Base-by-base conservation (phyloP, 2,888 invertebrate genomes). In the Lasioglossum pauxillum region DNA sequence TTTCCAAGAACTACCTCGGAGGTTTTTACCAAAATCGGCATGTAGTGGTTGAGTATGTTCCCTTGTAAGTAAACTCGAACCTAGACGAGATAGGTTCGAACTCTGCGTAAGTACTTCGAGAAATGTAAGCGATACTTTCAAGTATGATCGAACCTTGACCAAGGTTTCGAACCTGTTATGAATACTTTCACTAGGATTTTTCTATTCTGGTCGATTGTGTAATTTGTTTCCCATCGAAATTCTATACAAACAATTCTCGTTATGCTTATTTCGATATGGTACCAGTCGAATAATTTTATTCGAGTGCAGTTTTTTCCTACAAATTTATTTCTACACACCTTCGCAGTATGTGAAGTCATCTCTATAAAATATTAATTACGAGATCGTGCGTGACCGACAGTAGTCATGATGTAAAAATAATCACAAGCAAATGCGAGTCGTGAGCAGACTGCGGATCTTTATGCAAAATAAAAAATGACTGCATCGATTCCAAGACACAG, bases 1-100 rank as follows among this genome's bases (percentile, higher is more conserved):
- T 60, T 5, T 60, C 27, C 5, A 60, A 31, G 27, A 60, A 60
- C 60, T 27, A n/a, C 60, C 27, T 31, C 16, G 27, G 27, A 31
- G 16, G 27, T 31, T 23, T 53, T 53, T 5, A 16, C 12, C 60
- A 60, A 60, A 60, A 27, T 60, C 2, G 27, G 60, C 60, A 16
- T 16, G 60, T 27, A 16, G 27, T 5, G 16, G 27, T 16, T 12
- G 5, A 60, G 60, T 60, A 60, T 60, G 60, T n/a, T 60, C 27
- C 60, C 67, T 67, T 73, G 41, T 27, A 73, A 49, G 46, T 73
- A 73, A 44, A 73, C 44, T 44, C 27, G 73, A 49, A 73, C 27
- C 44, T 49, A 73, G 27, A 44, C 44, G 31, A 73, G 73, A 46
- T 31, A 23, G 46, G 46, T 27, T 73, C 46, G 27, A 49, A 19